Conservation (phyloP, 53 echinoderm and acorn worm species). For the Echinarachnius parma region DNA sequence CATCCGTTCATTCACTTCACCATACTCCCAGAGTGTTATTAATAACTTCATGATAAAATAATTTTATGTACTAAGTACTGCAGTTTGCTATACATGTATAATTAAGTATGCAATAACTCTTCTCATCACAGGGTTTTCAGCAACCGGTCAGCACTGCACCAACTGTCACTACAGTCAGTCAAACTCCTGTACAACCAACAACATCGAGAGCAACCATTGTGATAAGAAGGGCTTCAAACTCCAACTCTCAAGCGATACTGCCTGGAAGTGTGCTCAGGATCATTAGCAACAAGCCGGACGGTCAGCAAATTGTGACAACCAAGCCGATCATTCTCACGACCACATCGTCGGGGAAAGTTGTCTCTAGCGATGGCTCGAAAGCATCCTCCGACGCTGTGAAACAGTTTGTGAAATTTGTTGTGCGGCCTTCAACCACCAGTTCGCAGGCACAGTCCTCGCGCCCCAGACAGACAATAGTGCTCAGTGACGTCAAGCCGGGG, state of each 20-base stretch:
- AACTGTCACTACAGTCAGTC: background rate
- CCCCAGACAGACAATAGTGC: conserved; percentile 17
- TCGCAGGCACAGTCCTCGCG: background rate
- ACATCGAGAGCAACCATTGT: conserved; percentile 24
- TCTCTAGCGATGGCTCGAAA: background rate
- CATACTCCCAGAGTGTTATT: too few species aligned
- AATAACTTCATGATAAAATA: too few species aligned
- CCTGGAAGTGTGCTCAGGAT: conserved; percentile 17
- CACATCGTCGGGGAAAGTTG: background rate
- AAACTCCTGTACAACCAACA: background rate
- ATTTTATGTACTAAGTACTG: too few species aligned
- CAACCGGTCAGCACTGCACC: conserved; percentile 1
- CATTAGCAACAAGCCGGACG: conserved; percentile 33
- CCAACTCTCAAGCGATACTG: background rate
- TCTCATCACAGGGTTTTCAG: background rate
- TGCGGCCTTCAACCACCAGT: conserved; percentile 10
- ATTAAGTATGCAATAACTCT: too few species aligned
- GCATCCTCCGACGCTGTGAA: background rate
- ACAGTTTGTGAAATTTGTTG: conserved; percentile 34
- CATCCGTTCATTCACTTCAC: too few species aligned
- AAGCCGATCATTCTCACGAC: conserved; percentile 33
- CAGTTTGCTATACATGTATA: background rate
- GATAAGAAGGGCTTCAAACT: background rate
- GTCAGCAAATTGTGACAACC: conserved; percentile 30
- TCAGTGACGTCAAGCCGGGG: conserved; percentile 13